Evolutionary conservation across 1,140 invertebrate species (phyloP), one percentile per base, ranked within the genome.

Genomic region (Cherax destructor): DNA sequence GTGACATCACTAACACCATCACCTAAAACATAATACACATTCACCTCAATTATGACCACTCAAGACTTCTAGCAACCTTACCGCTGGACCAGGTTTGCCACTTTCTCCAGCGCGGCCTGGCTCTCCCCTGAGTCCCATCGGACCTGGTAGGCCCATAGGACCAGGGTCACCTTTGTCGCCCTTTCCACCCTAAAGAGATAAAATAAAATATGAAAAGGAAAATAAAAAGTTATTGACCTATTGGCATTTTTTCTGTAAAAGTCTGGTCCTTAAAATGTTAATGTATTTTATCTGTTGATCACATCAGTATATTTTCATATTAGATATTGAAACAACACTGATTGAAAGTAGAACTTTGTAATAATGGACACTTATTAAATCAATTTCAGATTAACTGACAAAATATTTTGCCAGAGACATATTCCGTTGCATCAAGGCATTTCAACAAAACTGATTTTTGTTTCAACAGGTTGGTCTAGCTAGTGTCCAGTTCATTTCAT

Each of bases 101-200:
- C 95, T 95, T 94, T 96, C 97, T 94, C 96, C 97, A 94, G 95
- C 95, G 93, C 96, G 96, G 93, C 96, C 97, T 93, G 95, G 96
- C 95, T 98, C 97, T 91, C 97, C 97, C 94, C 97, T 96, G 93
- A 98, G 95, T 94, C 97, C 97, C 96, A 98, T 98, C 61, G 98
- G 97, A 94, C 98, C 98, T 93, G 98, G 98, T 94, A 99, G 95
- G 94, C 98, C 98, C 97, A 99, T 99, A 81, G 98, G 98, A 93
- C 98, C 98, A 81, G 97, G 96, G 95, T 98, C 97, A 85, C 98
- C 98, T 95, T 97, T 98, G 80, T 96, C 95, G 84, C 98, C 98
- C 95, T 98, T 97, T 93, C 97, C 97, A 93, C 98, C 98, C 98
- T 99, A 94, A 50, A 93, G 61, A 59, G n/a, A 88, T 18, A 65